phyloP scores from a whole-genome alignment of 2,888 invertebrate genomes.

The Tribolium freemani region DNA sequence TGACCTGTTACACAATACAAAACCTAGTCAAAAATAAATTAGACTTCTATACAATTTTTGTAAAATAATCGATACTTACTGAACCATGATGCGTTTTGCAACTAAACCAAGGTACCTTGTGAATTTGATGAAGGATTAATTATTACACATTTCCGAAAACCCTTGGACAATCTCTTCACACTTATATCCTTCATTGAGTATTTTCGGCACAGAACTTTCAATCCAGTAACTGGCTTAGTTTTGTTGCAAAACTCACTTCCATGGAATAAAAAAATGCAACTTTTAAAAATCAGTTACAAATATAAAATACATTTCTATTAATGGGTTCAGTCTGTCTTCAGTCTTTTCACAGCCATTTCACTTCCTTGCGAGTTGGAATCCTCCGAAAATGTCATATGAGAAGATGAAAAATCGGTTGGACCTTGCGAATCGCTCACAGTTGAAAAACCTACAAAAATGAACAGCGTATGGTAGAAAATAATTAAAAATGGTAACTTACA shows the following conservation, averaged over 20 bases:
- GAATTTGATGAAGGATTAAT: background rate
- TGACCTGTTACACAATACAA: conserved; percentile 27
- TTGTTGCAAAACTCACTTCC: conserved; percentile 10
- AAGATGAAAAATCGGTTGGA: conserved; percentile 84
- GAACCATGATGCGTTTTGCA: conserved; percentile 5
- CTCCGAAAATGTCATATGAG: conserved; percentile 89
- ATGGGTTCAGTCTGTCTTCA: conserved; percentile 79
- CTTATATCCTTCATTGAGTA: conserved; percentile 10
- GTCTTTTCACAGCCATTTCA: conserved; percentile 81
- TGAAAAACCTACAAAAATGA: conserved; percentile 80
- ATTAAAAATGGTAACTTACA: conserved; percentile 72
- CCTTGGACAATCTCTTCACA: background rate
- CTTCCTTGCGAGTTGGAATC: conserved; percentile 93
- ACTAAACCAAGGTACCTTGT: conserved; percentile 20
- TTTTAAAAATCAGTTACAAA: background rate
- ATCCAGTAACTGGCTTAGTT: background rate
- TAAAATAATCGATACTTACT: conserved; percentile 5
- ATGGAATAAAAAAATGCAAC: conserved; percentile 5
- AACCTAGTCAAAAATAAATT: conserved; percentile 28
- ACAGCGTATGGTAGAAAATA: background rate
- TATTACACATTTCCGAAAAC: background rate
- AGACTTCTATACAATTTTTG: conserved; percentile 13
- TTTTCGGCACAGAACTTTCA: background rate
- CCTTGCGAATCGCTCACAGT: conserved; percentile 93
- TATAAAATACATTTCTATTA: background rate